phyloP scores from a whole-genome alignment of 2,888 invertebrate genomes.

The Acronicta aceris region DNA sequence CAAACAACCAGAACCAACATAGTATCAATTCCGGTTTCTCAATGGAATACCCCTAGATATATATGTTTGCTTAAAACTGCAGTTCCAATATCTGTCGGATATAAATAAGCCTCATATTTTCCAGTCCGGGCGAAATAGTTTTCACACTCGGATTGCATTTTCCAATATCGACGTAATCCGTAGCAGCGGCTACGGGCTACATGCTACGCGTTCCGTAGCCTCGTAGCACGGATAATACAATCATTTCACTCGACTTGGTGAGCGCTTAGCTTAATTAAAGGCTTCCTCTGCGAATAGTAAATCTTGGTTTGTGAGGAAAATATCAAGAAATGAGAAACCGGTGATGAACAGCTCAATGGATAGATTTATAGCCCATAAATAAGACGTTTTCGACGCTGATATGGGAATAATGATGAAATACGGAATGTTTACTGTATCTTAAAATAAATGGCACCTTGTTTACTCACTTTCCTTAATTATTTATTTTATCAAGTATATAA shows the following conservation, averaged over 20 bases:
- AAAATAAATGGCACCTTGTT: neutral
- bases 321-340: slow-evolving; percentile 15
- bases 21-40: slow-evolving; percentile 6
- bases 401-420: neutral
- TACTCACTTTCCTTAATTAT: neutral
- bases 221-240: slow-evolving; percentile 29
- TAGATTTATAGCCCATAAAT: slow-evolving; percentile 6
- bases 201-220: slow-evolving; percentile 26
- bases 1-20: slow-evolving; percentile 2
- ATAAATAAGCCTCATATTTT: slow-evolving; percentile 48
- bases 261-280: slow-evolving; percentile 41
- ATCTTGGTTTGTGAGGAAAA: slow-evolving; percentile 17
- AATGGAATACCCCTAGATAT: slow-evolving; percentile 22
- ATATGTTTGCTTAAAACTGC: slow-evolving; percentile 27
- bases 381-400: neutral
- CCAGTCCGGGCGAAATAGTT: slow-evolving; percentile 37
- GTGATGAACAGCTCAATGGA: neutral
- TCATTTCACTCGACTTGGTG: slow-evolving; percentile 16
- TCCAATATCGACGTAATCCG: slow-evolving; percentile 44
- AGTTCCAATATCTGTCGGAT: slow-evolving; percentile 38
- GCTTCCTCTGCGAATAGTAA: slow-evolving; percentile 7
- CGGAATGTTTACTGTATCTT: neutral
- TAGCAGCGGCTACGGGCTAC: slow-evolving; percentile 37
- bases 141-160: slow-evolving; percentile 50
- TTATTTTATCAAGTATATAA: neutral